A percentile compares a stretch with the other conserved stretches of the same genome.
phyloP scores from a whole-genome alignment of 2,888 invertebrate genomes.

The Rambutsinella grinnellia region DNA sequence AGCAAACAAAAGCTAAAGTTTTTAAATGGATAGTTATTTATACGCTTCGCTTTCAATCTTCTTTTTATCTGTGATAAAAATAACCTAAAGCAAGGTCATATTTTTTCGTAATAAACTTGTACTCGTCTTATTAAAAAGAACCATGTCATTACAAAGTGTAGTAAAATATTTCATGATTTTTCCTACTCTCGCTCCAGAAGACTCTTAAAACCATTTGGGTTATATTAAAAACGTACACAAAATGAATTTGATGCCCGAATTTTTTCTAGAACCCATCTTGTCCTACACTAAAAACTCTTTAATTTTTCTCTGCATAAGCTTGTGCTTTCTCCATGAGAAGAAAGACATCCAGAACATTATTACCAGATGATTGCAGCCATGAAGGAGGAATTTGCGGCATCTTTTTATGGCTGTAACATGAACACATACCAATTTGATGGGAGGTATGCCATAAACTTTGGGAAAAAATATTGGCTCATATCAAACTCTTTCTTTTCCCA shows the following conservation, averaged over 20 bases:
- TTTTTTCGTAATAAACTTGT: too few relatives aligned
- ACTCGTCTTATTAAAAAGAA: too few relatives aligned
- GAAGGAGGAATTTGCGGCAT: conserved; percentile 28
- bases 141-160: too few relatives aligned
- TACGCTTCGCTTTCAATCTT: too few relatives aligned
- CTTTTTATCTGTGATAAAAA: too few relatives aligned
- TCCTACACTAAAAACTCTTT: background rate
- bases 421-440: background rate
- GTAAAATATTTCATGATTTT: background rate
- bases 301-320: background rate
- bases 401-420: background rate
- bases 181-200: background rate
- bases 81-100: too few relatives aligned
- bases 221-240: background rate
- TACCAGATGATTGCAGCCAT: conserved; percentile 24
- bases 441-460: background rate
- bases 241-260: background rate
- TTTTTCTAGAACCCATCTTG: background rate
- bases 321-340: background rate
- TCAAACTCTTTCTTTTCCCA: background rate
- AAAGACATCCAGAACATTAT: conserved; percentile 13
- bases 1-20: too few relatives aligned
- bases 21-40: too few relatives aligned
- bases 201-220: background rate
- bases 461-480: background rate